Conservation (phyloP, 1,140 invertebrate genomes). For the Drosophila novamexicana region DNA sequence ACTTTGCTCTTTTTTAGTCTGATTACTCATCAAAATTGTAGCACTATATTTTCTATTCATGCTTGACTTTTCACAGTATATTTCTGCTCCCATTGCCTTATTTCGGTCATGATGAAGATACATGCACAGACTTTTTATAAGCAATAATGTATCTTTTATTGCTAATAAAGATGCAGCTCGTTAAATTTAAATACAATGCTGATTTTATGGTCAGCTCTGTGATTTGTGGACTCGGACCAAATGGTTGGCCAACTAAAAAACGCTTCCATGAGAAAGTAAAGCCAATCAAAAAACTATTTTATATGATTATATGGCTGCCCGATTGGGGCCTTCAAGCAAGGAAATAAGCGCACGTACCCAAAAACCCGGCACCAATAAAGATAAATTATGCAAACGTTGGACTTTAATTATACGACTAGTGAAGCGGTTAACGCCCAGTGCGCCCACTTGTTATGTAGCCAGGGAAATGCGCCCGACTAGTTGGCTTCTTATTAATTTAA, state of each 20-base stretch:
- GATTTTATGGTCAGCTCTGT: slow-evolving; percentile 49
- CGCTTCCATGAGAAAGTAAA: slow-evolving; percentile 24
- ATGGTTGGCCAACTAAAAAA: slow-evolving; percentile 42
- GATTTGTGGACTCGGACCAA: slow-evolving; percentile 25
- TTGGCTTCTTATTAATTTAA: slow-evolving; percentile 77
- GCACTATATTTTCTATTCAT: background rate
- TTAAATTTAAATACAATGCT: slow-evolving; percentile 61
- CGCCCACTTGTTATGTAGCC: slow-evolving; percentile 37
- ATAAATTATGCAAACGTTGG: slow-evolving; percentile 80
- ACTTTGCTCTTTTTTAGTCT: background rate
- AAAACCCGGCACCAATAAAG: slow-evolving; percentile 54
- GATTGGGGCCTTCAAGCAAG: slow-evolving; percentile 18
- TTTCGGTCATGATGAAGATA: background rate
- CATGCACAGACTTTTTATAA: slow-evolving; percentile 35
- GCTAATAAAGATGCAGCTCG: slow-evolving; percentile 61
- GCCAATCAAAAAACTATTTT: slow-evolving; percentile 33
- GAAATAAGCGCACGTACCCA: background rate
- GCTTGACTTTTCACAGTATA: background rate
- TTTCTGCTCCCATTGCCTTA: slow-evolving; percentile 1
- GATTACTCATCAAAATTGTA: background rate
- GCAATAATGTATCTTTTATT: slow-evolving; percentile 64
- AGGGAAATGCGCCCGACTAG: slow-evolving; percentile 42
- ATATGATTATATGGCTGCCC: slow-evolving; percentile 18
- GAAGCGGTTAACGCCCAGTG: slow-evolving; percentile 49
- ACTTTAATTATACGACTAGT: slow-evolving; percentile 67